phyloP scores from a whole-genome alignment of 2,888 invertebrate species.

The Deilephila porcellus region DNA sequence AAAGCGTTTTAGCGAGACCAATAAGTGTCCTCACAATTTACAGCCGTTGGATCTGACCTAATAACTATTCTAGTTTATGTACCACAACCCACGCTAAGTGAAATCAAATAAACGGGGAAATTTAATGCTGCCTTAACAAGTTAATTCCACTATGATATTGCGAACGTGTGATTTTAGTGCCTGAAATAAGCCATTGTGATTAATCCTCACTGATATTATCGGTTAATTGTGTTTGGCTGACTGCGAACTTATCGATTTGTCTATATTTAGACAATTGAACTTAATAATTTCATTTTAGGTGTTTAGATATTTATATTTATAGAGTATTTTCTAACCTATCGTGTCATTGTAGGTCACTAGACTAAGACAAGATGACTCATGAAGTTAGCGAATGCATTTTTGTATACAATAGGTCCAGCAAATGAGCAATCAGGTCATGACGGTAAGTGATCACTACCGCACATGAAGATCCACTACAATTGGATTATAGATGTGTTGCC shows the following conservation, averaged over 20 bases:
- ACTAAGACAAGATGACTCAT: too few species aligned
- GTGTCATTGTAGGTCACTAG: too few species aligned
- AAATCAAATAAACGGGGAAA: conserved; percentile 59
- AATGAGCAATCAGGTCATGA: too few species aligned
- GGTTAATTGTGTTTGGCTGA: background rate
- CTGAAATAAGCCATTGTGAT: conserved; percentile 9
- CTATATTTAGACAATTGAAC: background rate
- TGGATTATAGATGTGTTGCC: too few species aligned
- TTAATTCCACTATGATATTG: conserved; percentile 55
- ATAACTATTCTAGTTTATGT: conserved; percentile 57
- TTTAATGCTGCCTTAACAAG: conserved; percentile 55
- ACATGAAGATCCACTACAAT: too few species aligned
- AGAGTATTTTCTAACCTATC: too few species aligned
- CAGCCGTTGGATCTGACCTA: conserved; percentile 47
- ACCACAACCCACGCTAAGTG: conserved; percentile 51
- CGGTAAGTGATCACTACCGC: too few species aligned
- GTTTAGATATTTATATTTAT: background rate
- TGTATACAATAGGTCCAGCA: too few species aligned
- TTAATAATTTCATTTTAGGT: background rate
- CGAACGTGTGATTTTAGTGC: conserved; percentile 30
- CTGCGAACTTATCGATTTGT: background rate
- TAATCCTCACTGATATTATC: background rate
- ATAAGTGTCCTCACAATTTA: conserved; percentile 54
- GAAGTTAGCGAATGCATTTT: too few species aligned
- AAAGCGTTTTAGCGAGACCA: conserved; percentile 49